Evolutionary conservation across 2,113 vertebrate species (phyloP), one percentile per base, ranked within the genome.

Genomic region (Xiphophorus maculatus): DNA sequence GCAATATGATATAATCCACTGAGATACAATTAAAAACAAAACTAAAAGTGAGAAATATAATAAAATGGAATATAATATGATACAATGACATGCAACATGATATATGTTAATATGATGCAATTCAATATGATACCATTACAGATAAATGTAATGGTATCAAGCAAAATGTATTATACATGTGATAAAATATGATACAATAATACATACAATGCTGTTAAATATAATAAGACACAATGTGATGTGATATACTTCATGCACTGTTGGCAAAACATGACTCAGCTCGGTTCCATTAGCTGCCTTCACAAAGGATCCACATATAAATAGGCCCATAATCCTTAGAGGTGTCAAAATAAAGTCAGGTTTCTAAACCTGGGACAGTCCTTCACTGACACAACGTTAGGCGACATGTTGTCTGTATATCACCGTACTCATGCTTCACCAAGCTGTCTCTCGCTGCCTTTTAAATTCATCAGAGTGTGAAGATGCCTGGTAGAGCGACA

Each of bases 381-480:
- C 27, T 83, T 78, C 25, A 73, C 61, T 40, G 54, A 65, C 72
- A 78, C 8, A 54, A 29, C 42, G 74, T 61, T 35, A 73, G 8
- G 51, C 51, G 6, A 58, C 63, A 70, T 66, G 65, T 77, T 69
- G 65, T 77, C 66, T 69, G 69, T 28, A 61, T 63, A 68, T 72
- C 73, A 51, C 22, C 72, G 72, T 32, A 17, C 33, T 69, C 44
- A 27, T 73, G 67, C 75, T 68, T 69, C 64, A 84, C 71, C 54
- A 28, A 3, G 32, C 19, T 75, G 70, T 78, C 44, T 74, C 68
- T 33, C 69, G 63, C 60, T 74, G 48, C 63, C 35, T 68, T 77
- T 83, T 73, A 69, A 72, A 68, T 58, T 35, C 68, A 66, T 27
- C 44, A 68, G 35, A 44, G 76, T 72, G 73, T 75, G 70, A 84